phyloP scores from a whole-genome alignment of 2,113 vertebrate species.

The Rhinopithecus roxellana region DNA sequence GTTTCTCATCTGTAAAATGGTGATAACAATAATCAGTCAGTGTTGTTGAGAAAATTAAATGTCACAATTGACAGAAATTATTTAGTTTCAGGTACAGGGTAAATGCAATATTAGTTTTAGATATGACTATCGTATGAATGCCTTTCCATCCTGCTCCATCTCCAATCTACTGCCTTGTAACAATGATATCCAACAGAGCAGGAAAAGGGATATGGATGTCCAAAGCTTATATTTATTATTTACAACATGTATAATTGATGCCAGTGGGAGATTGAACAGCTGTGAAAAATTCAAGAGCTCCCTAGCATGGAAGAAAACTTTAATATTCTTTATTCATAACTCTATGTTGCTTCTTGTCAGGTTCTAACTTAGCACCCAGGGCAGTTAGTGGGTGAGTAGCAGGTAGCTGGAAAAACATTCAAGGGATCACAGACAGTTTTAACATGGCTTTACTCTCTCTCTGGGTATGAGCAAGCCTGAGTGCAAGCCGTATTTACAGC shows the following conservation, averaged over 20 bases:
- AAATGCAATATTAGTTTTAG: background rate
- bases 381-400: no score
- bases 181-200: background rate
- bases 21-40: background rate
- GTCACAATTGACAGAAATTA: background rate
- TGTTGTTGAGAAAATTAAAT: conserved; percentile 25
- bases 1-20: background rate
- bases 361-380: no score
- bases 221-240: background rate
- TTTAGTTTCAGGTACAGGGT: background rate
- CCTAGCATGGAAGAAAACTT: background rate
- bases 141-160: background rate
- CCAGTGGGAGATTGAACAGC: background rate
- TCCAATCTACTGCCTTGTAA: background rate
- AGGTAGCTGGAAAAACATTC: no score
- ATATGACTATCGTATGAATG: background rate
- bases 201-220: background rate
- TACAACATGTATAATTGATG: background rate
- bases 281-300: background rate
- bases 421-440: no score
- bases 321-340: background rate
- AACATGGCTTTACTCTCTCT: no score
- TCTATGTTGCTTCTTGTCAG: background rate
- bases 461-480: no score
- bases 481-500: no score